Evolutionary conservation across 1,140 invertebrate genomes (phyloP).

Genomic region (Neuroterus valhalla): DNA sequence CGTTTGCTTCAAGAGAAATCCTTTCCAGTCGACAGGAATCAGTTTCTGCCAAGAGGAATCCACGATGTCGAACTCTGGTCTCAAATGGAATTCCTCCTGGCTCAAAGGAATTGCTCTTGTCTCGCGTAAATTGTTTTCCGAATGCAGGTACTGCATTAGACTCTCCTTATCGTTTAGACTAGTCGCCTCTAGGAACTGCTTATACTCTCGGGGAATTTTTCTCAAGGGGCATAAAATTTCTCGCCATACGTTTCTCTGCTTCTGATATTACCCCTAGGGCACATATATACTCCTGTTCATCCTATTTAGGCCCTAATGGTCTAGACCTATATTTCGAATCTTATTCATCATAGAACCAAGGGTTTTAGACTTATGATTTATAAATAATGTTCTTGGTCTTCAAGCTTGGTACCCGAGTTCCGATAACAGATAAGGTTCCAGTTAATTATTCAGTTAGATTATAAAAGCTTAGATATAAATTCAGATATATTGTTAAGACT

Average conservation of each 20-base stretch:
- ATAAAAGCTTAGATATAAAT: neutral
- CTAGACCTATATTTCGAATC: too few relatives aligned
- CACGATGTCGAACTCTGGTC: constrained; percentile 28
- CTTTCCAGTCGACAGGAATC: constrained; percentile 5
- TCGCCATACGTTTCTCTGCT: constrained; percentile 37
- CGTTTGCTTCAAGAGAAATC: constrained; percentile 11
- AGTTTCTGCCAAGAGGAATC: constrained; percentile 23
- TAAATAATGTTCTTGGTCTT: too few relatives aligned
- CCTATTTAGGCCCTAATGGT: too few relatives aligned
- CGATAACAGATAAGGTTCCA: too few relatives aligned
- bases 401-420: too few relatives aligned
- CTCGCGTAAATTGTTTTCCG: constrained; percentile 27
- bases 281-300: too few relatives aligned
- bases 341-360: too few relatives aligned
- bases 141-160: constrained; percentile 5
- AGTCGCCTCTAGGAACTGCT: constrained; percentile 29
- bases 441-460: too few relatives aligned
- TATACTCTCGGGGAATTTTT: constrained; percentile 43
- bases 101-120: constrained; percentile 24
- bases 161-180: neutral
- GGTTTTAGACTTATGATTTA: too few relatives aligned
- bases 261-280: constrained; percentile 39
- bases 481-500: neutral
- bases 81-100: constrained; percentile 26
- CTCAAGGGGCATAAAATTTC: constrained; percentile 15